Conservation (phyloP, 2,888 invertebrate species). For the Leptopilina myrica region DNA sequence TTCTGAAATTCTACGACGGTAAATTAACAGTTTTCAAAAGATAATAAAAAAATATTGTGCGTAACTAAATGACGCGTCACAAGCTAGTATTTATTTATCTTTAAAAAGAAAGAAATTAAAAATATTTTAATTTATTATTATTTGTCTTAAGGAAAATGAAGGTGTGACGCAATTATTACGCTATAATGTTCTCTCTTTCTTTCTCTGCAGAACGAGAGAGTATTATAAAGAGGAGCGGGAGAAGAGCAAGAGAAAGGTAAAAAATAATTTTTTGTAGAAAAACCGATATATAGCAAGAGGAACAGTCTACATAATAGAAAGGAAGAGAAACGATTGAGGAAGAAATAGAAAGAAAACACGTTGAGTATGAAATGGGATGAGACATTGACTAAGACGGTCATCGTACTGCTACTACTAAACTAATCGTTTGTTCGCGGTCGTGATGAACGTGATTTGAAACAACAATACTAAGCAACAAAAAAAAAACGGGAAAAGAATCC, state of each 20-base stretch:
- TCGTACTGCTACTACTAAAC: slow-evolving; percentile 37
- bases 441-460: slow-evolving; percentile 37
- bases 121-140: neutral
- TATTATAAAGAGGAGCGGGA: slow-evolving; percentile 31
- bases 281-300: slow-evolving; percentile 9
- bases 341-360: slow-evolving; percentile 43
- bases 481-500: slow-evolving; percentile 17
- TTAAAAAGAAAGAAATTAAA: neutral
- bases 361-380: neutral
- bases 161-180: slow-evolving; percentile 12
- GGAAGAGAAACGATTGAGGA: slow-evolving; percentile 19
- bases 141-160: neutral
- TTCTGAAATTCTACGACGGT: too few species aligned
- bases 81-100: too few species aligned
- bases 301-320: slow-evolving; percentile 7
- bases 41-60: too few species aligned
- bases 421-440: slow-evolving; percentile 36
- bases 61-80: too few species aligned
- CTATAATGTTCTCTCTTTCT: slow-evolving; percentile 5
- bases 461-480: slow-evolving; percentile 35
- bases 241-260: slow-evolving; percentile 38
- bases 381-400: slow-evolving; percentile 44
- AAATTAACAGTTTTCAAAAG: too few species aligned
- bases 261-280: slow-evolving; percentile 12
- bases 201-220: neutral